A percentile compares a stretch with the other conserved stretches of the same genome.
phyloP scores from a whole-genome alignment of 2,113 vertebrate species.

The Helogale parvula region DNA sequence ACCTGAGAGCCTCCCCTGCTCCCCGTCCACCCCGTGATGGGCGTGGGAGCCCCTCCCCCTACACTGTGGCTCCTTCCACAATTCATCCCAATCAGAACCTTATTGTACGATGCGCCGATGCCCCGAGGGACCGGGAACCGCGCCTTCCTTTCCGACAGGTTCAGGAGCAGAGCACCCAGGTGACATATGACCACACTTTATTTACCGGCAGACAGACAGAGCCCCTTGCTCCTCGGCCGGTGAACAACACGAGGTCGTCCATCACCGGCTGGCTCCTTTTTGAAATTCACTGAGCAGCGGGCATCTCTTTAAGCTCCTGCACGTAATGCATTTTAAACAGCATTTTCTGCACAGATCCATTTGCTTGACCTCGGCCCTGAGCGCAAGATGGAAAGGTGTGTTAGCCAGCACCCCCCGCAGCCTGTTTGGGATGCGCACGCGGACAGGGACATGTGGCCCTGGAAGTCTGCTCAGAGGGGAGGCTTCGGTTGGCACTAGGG shows the following conservation, averaged over 20 bases:
- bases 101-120: background rate
- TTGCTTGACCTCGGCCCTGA: background rate
- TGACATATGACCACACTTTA: background rate
- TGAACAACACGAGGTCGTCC: background rate
- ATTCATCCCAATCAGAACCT: background rate
- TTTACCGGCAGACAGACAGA: background rate
- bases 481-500: no score
- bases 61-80: background rate
- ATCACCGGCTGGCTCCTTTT: conserved; percentile 61
- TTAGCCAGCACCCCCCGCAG: background rate
- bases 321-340: conserved; percentile 71
- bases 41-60: fast-evolving
- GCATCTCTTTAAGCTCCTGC: conserved; percentile 42
- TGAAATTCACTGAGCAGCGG: conserved; percentile 62
- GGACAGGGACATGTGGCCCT: background rate
- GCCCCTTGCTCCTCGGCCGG: conserved; percentile 11
- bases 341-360: conserved; percentile 54
- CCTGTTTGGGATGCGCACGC: background rate
- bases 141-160: background rate
- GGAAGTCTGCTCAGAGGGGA: background rate
- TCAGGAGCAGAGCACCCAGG: background rate
- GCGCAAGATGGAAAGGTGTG: background rate
- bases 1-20: background rate
- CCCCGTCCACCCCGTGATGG: no score
- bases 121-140: background rate